Evolutionary conservation across 2,797 vertebrate species (phyloP).

Genomic region (Tragopan temminckii): DNA sequence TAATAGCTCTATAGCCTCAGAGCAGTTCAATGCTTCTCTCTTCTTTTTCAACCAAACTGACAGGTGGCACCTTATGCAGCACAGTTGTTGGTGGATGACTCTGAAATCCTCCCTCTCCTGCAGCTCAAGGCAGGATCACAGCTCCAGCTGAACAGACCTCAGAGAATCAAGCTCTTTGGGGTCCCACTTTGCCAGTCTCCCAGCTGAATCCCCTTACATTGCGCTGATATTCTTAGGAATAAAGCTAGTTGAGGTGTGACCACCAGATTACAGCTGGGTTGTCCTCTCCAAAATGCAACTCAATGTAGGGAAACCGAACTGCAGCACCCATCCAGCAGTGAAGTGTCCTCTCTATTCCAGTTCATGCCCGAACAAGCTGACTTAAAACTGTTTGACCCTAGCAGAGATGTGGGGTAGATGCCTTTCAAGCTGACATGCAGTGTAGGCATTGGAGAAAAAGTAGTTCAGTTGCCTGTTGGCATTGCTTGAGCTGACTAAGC

Average conservation of each 20-base stretch:
- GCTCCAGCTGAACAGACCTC: not conserved
- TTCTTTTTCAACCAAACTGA: not conserved
- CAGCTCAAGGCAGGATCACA: not conserved
- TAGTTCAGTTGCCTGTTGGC: not conserved
- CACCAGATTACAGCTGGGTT: not conserved
- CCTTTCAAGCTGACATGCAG: constrained; percentile 5
- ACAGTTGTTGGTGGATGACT: not conserved
- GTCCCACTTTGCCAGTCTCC: not conserved
- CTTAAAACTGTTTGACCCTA: constrained; percentile 28
- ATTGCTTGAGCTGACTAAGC: not conserved
- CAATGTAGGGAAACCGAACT: not conserved
- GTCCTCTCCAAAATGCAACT: not conserved
- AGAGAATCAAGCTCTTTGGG: not conserved
- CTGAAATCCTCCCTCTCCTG: not conserved
- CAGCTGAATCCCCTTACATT: not conserved
- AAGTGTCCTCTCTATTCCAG: not conserved
- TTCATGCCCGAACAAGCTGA: constrained; percentile 31
- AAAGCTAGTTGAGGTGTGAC: not conserved
- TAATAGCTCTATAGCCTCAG: not conserved
- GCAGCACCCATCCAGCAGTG: not conserved
- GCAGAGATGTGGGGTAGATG: not conserved
- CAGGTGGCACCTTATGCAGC: not conserved
- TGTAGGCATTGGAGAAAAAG: not conserved
- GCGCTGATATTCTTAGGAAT: not conserved
- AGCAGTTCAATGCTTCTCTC: not conserved